Conservation (phyloP, 2,113 vertebrate species). For the Coreoperca whiteheadi region DNA sequence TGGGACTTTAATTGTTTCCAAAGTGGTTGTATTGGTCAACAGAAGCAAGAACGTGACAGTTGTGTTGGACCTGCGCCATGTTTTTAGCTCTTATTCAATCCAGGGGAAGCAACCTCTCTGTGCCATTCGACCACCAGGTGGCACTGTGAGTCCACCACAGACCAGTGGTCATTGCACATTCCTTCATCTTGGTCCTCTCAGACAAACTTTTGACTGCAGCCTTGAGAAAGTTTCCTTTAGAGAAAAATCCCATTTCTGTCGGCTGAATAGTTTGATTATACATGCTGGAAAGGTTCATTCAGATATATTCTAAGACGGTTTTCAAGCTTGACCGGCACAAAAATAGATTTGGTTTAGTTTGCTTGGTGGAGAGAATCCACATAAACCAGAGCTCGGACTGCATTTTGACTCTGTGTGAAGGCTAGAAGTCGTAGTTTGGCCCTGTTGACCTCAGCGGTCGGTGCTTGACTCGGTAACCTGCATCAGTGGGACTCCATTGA, state of each 20-base stretch:
- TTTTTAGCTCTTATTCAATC: constrained; percentile 22
- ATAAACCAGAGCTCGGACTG: constrained; percentile 37
- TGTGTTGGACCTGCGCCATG: constrained; percentile 21
- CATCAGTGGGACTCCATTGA: constrained; percentile 14
- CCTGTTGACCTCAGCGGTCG: not conserved
- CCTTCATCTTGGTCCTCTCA: constrained; percentile 34
- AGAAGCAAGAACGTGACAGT: constrained; percentile 37
- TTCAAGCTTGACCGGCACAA: constrained; percentile 43
- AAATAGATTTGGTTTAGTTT: constrained; percentile 67
- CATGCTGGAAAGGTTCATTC: constrained; percentile 58
- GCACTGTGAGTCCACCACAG: constrained; percentile 64
- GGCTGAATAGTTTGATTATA: constrained; percentile 40
- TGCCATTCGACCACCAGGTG: constrained; percentile 58
- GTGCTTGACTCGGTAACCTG: constrained; percentile 38
- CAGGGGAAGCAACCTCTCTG: not conserved
- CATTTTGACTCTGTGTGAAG: constrained; percentile 50
- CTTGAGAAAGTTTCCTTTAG: constrained; percentile 22
- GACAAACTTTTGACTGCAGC: constrained; percentile 32
- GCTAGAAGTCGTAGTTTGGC: constrained; percentile 26
- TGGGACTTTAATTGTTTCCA: constrained; percentile 14
- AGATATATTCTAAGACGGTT: constrained; percentile 12
- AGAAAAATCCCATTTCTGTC: constrained; percentile 16
- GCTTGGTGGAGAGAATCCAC: constrained; percentile 33
- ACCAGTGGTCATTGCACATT: constrained; percentile 39
- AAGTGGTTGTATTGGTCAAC: not conserved